These are phyloP conservation scores for Amphibalanus amphitrite DNA, from an alignment of 1,140 invertebrate genomes.

Conservation along the genomic window DNA sequence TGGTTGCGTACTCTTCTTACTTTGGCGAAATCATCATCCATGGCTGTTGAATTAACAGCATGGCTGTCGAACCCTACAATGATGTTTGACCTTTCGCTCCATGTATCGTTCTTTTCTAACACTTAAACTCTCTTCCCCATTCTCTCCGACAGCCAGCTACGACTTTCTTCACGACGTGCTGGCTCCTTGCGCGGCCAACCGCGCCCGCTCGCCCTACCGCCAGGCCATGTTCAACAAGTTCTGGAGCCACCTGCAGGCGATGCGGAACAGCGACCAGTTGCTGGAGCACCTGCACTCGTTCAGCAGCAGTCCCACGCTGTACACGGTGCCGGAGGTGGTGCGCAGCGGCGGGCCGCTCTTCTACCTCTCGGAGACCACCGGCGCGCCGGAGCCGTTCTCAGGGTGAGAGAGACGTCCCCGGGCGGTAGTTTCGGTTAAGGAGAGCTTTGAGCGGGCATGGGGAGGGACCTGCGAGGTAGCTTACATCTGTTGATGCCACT, in stretches of 20 bases:
- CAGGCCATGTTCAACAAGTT: slow-evolving; percentile 50
- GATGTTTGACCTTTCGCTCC: too few species aligned
- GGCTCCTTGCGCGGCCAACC: slow-evolving; percentile 31
- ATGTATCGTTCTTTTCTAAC: too few species aligned
- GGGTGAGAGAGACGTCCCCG: not conserved
- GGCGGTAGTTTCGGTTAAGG: too few species aligned
- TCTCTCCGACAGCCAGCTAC: slow-evolving; percentile 40
- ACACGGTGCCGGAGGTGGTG: slow-evolving; percentile 52
- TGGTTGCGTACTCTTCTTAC: too few species aligned
- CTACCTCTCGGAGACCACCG: slow-evolving; percentile 27
- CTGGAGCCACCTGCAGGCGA: slow-evolving; percentile 41
- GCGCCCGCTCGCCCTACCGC: slow-evolving; percentile 46
- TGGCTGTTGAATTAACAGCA: too few species aligned
- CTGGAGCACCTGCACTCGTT: slow-evolving; percentile 56
- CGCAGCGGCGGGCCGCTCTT: slow-evolving; percentile 56
- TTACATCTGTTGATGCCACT: too few species aligned
- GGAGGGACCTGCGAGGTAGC: too few species aligned
- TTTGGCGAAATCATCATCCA: too few species aligned
- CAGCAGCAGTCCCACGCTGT: slow-evolving; percentile 36
- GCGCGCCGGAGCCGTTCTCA: not conserved
- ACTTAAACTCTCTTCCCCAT: too few species aligned
- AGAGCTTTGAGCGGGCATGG: too few species aligned
- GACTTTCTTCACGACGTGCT: slow-evolving; percentile 65
- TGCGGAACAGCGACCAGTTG: slow-evolving; percentile 48
- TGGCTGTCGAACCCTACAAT: too few species aligned